Evolutionary conservation across 1,140 invertebrate genomes (phyloP), one percentile per base, ranked within the genome.

Genomic region (Ridgeia piscesae): DNA sequence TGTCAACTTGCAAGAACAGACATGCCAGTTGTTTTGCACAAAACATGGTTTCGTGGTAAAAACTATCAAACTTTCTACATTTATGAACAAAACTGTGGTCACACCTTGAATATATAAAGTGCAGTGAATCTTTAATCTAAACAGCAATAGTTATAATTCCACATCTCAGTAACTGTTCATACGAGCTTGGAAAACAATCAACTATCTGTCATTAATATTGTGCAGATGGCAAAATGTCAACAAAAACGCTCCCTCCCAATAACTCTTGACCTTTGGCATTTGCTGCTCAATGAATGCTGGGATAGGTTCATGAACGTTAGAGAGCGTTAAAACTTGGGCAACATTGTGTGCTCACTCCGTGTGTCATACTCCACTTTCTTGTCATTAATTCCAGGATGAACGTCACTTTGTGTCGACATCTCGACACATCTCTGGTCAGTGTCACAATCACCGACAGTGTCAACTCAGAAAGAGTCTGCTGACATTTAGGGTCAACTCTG

Each of bases 401-500:
- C 58, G 27, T 77, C 58, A 31, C 58, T 77, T 77, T 14, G 58
- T 1, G 58, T 77, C 58, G 2, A 77, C 17, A 21, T 77, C 58
- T 2, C 17, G 58, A 77, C 58, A 77, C 58, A 77, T 21, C 58
- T 21, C 58, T 31, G 58, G 17, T 77, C 58, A 77, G 17, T 77
- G 27, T 77, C 58, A 77, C 0, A 21, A 77, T 77, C 27, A 2
- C 27, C 4, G 58, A 77, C 6, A 77, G 27, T 77, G 58, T 77
- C 58, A 77, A 9, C 2, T 77, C 58, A 77, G 58, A 27, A 27
- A 21, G 17, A 77, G 17, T 77, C 27, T 21, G 17, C 27, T 77
- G 27, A 77, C 14, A 77, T 77, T 4, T 9, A 90, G 89, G 31
- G 35, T 90, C 89, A 90, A 34, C 34, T 34, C 89, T 94, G 92